A percentile compares a stretch with the other conserved stretches of the same genome.
Conservation (phyloP, 2,113 vertebrate species). For the Dermatemys mawii region DNA sequence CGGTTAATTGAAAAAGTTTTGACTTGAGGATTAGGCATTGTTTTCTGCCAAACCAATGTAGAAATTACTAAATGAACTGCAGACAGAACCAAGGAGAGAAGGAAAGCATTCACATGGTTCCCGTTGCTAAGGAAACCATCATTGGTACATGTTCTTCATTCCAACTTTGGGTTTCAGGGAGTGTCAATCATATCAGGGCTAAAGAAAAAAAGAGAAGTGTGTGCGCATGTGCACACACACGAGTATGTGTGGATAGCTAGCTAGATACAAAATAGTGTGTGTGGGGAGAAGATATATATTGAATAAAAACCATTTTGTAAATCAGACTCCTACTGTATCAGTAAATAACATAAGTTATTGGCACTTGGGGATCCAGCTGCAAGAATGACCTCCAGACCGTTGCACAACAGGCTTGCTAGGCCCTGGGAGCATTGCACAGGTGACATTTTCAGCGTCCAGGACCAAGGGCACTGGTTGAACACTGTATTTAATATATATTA, state of each 20-base stretch:
- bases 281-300: not conserved
- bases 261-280: not conserved
- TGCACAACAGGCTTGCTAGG: not conserved
- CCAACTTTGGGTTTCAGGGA: slow-evolving; percentile 46
- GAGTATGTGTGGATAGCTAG: not conserved
- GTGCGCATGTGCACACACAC: not conserved
- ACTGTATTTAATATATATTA: not conserved
- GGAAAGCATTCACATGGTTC: slow-evolving; percentile 42
- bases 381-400: not conserved
- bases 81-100: slow-evolving; percentile 26
- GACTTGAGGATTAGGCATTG: slow-evolving; percentile 11
- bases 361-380: not conserved
- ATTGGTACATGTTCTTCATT: slow-evolving; percentile 54
- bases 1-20: slow-evolving; percentile 20
- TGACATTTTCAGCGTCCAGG: not conserved
- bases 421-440: not conserved
- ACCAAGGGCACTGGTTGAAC: not conserved
- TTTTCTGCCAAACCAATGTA: slow-evolving; percentile 14
- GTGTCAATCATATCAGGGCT: slow-evolving; percentile 49
- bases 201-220: slow-evolving; percentile 36
- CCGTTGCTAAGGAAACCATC: slow-evolving; percentile 59
- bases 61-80: slow-evolving; percentile 12
- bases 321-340: not conserved
- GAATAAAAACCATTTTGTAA: not conserved
- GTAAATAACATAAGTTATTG: slow-evolving; percentile 1